Percentiles rank a stretch among this genome's conserved stretches.
These are phyloP conservation scores for Lepus timidus DNA, from an alignment of 2,113 vertebrate genomes.

Conservation along the genomic window DNA sequence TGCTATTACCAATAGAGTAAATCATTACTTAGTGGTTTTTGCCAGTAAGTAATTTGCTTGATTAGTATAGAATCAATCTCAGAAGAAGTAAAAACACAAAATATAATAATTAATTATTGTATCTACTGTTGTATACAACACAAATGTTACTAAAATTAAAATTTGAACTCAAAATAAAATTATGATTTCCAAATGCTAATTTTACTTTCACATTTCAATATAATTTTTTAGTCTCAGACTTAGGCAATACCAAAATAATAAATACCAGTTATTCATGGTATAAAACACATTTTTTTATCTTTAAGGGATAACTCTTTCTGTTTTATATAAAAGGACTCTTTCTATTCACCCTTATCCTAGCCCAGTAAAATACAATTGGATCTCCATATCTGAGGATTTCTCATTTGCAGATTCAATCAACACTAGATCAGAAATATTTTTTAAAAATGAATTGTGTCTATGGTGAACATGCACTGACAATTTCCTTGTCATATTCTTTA, in stretches of 20 bases:
- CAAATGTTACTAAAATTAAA: background rate
- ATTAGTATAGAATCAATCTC: background rate
- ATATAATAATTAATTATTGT: background rate
- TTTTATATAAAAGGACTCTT: background rate
- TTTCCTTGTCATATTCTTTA: background rate
- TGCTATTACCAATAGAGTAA: background rate
- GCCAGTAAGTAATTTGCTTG: background rate
- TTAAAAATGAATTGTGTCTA: background rate
- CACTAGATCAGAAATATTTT: background rate
- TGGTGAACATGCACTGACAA: background rate
- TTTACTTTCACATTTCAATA: background rate
- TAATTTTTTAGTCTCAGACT: slow-evolving; percentile 7
- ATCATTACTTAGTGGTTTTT: background rate
- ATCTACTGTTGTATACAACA: background rate
- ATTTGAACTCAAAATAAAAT: background rate
- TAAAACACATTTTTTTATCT: background rate
- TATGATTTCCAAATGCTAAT: background rate
- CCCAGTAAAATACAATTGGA: background rate
- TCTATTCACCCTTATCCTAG: background rate
- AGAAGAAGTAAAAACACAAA: slow-evolving; percentile 9
- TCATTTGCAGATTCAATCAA: background rate
- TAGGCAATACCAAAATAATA: background rate
- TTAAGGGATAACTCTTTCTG: background rate
- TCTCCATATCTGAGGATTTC: background rate
- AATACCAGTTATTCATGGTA: background rate